Evolutionary conservation across 2,797 vertebrate species (phyloP), one percentile per base, ranked within the genome.

Genomic region (Loriculus beryllinus): DNA sequence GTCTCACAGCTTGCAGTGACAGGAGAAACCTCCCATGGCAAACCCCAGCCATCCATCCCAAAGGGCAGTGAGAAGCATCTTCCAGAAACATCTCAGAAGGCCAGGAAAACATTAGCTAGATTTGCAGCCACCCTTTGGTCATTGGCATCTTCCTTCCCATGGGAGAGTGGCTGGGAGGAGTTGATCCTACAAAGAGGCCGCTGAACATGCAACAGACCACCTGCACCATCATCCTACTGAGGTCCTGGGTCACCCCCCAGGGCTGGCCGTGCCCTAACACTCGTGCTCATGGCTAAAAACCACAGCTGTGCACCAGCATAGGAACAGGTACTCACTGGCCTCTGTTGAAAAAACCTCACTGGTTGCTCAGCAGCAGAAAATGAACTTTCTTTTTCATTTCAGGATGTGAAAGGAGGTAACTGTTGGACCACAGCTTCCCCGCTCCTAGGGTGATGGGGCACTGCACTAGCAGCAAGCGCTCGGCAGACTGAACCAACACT

Each of bases 361-460:
- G 8, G 71, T 59, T 68, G 82, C 69, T 49, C 21, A 54, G 45
- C 45, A 45, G 54, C n/a, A 8, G 40, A 60, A 72, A 77, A 83
- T 8, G 33, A 49, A 71, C 42, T 70, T n/a, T n/a, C 4, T 45
- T 19, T n/a, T 48, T 7, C 4, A 3, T 83, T 86, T 45, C 64
- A 42, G 84, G 78, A 83, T 69, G 88, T 62, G 56, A 90, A 42
- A 86, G 45, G n/a, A 74, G 60, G 42, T 14, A 78, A 35, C 33
- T 2, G 7, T 4, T 1, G 71, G 52, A 43, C 19, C 31, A 48
- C 0, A 0, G 42, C 56, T 60, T 84, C 62, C 54, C 65, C 7
- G 12, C 2, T 9, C 26, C 0, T 1, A 1, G 49, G 16, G n/a
- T 10, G 69, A 42, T 15, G 11, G 54, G 47, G 31, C 65, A 26